Base-by-base conservation (phyloP, 2,888 invertebrate species). In the Eupithecia centaureata region DNA sequence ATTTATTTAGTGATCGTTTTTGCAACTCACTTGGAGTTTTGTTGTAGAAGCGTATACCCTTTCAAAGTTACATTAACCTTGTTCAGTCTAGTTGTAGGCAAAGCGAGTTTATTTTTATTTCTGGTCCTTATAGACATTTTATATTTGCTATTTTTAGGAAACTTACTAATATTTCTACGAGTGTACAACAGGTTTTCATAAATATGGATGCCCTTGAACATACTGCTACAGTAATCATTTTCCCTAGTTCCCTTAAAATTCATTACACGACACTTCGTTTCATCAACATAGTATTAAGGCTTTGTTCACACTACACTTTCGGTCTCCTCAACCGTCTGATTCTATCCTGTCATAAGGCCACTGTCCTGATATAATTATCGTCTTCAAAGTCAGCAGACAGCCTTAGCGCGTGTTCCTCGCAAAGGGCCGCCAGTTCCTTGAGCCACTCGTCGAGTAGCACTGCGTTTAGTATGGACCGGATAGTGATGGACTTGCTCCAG, bases 361-460 rank as follows among this genome's bases (percentile, higher is more conserved):
- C 90, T 0, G 86, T 84, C 28, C 88, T 80, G 10, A 91, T 76
- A 59, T 89, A 92, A 0, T 84, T 83, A 30, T 90, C 89, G 27
- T 92, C 91, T 71, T 90, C 90, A 68, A 86, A 88, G 62, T 79
- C 78, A 5, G 88, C 82, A 0, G 92, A 83, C 1, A 92, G 75
- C 54, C 91, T 82, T 0, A 97, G 94, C 7, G 97, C 96, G 86
- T 99, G 99, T 87, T 99, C 99, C 86, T 98, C 97, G 72, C 98
- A 96, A 66, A 99, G 94, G 15, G 99, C 98, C 0, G 99, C 97
- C 69, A 99, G 92, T 90, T 99, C 99, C 86, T 98, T 98, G 0
- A 98, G 94, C 97, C 99, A 98, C 86, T 99, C 99, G 82, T 98
- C 98, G 70, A 99, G 92, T 57, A 99, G 92, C 7, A 99, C 96